Evolutionary conservation across 1,140 invertebrate species (phyloP).

Genomic region (Lepidotrigona ventralis): DNA sequence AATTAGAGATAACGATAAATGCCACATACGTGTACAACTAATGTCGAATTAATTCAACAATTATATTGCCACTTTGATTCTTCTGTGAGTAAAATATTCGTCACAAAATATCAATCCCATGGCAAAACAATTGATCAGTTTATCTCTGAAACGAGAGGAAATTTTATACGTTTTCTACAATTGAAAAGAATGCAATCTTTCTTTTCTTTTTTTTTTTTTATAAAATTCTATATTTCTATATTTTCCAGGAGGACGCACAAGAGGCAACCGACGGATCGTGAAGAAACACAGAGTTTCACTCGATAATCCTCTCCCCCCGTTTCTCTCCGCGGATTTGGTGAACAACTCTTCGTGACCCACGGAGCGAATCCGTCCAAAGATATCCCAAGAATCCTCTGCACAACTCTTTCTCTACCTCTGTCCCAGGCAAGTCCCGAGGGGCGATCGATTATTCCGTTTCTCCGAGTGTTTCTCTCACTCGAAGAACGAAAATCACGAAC

Average conservation of each 20-base stretch:
- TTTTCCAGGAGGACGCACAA: constrained; percentile 1
- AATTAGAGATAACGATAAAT: background rate
- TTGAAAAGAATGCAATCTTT: too few species aligned
- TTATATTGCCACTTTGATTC: too few species aligned
- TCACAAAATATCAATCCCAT: too few species aligned
- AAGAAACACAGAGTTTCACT: background rate
- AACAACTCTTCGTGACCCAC: constrained; percentile 2
- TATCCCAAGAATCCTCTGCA: background rate
- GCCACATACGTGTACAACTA: too few species aligned
- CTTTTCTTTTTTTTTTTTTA: background rate
- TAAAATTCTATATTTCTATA: background rate
- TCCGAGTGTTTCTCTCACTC: too few species aligned
- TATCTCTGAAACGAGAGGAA: too few species aligned
- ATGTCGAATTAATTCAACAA: background rate
- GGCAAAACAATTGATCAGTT: too few species aligned
- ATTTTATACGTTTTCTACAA: too few species aligned
- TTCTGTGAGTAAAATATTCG: too few species aligned
- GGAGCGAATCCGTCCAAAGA: background rate
- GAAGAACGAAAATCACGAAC: background rate
- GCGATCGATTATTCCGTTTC: background rate
- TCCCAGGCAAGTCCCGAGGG: background rate
- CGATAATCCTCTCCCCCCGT: background rate
- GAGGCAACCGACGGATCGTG: background rate
- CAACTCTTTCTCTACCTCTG: background rate
- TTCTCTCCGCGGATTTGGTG: background rate